These are phyloP conservation scores for Drosophila sechellia DNA, from an alignment of 1,140 invertebrate species.

Conservation along the genomic window DNA sequence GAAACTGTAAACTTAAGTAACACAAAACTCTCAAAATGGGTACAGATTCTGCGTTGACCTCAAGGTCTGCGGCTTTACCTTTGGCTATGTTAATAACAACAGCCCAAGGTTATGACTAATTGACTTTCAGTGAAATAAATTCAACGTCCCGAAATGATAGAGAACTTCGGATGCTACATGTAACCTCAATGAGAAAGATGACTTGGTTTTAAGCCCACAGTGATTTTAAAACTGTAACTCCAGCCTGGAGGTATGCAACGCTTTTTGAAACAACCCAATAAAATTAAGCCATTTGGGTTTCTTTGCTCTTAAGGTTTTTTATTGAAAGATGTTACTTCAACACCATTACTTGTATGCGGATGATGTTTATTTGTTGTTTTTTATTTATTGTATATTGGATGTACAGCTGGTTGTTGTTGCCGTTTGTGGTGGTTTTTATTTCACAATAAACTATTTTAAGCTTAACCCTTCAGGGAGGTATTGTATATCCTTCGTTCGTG, in stretches of 20 bases:
- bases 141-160: too few species aligned
- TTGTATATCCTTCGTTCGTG: slow-evolving; percentile 27
- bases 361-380: slow-evolving; percentile 47
- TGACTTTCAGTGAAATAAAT: background rate
- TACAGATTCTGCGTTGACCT: slow-evolving; percentile 2
- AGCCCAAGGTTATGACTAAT: background rate
- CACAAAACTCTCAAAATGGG: slow-evolving; percentile 10
- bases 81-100: background rate
- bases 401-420: slow-evolving; percentile 47
- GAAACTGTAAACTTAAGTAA: slow-evolving; percentile 58
- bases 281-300: background rate
- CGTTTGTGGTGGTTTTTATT: slow-evolving; percentile 17
- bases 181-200: too few species aligned
- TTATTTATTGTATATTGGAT: slow-evolving; percentile 64
- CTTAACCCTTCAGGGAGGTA: slow-evolving; percentile 24
- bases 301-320: slow-evolving; percentile 70
- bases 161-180: too few species aligned
- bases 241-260: slow-evolving; percentile 41
- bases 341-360: slow-evolving; percentile 26
- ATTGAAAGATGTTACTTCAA: slow-evolving; percentile 71
- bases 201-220: background rate
- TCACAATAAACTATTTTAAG: slow-evolving; percentile 40
- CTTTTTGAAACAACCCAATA: background rate
- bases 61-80: background rate
- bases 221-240: slow-evolving; percentile 19